phyloP scores from a whole-genome alignment of 2,888 invertebrate species.

The Linnaemya vulpina region DNA sequence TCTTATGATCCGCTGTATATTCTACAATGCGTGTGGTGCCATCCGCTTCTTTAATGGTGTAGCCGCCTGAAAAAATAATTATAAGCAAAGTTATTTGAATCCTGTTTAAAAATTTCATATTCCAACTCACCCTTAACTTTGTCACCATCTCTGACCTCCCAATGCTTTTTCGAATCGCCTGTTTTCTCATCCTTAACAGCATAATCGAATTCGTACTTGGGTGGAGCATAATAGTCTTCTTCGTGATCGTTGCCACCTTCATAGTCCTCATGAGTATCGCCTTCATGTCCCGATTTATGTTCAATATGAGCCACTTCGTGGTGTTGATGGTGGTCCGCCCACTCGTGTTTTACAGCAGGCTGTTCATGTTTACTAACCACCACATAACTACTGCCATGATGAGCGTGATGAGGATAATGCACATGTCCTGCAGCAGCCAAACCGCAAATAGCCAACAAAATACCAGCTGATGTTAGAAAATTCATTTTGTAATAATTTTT shows the following conservation, averaged over 20 bases:
- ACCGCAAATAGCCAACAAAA: conserved; percentile 65
- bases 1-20: conserved; percentile 64
- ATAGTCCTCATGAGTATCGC: conserved; percentile 64
- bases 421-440: conserved; percentile 71
- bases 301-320: conserved; percentile 45
- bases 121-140: conserved; percentile 77
- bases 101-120: neutral
- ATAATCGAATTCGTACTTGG: conserved; percentile 82
- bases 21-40: conserved; percentile 83
- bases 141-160: conserved; percentile 83
- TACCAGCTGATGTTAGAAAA: conserved; percentile 59
- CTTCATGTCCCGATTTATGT: conserved; percentile 71
- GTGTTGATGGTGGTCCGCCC: conserved; percentile 49
- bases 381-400: conserved; percentile 77
- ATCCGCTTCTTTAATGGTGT: conserved; percentile 82
- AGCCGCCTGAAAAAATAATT: conserved; percentile 17
- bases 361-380: conserved; percentile 77
- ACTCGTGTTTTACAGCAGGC: conserved; percentile 60
- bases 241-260: conserved; percentile 56
- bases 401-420: conserved; percentile 71
- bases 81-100: too few relatives aligned
- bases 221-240: conserved; percentile 73
- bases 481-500: conserved; percentile 48
- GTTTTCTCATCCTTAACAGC: conserved; percentile 82
- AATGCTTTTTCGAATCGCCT: conserved; percentile 82